Base-by-base conservation (phyloP, 1,140 invertebrate species). In the Ips typographus region DNA sequence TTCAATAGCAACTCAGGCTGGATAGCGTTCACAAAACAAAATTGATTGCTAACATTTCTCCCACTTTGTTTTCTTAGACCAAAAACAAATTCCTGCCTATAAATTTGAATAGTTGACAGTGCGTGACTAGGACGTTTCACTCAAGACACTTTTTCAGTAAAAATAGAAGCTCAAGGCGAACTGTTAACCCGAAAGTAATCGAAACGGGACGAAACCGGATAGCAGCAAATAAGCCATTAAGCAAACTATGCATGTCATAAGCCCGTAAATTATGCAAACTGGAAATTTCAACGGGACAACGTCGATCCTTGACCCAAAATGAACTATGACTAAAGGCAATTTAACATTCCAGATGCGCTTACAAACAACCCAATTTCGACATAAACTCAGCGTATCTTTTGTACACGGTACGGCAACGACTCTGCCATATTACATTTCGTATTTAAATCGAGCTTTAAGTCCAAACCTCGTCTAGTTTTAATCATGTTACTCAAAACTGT, bases 291-390 rank as follows among this genome's bases (percentile, higher is more conserved):
- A 49, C 44, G 22, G 44, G 44, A 49, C 44, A 49, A 3, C 44
- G 22, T 49, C 44, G 1, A 49, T 49, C 44, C 44, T 49, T 49
- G 44, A 49, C 44, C 44, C 44, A 22, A 49, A 49, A 49, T 49
- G 7, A 49, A 49, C 44, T 49, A 8, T 6, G 44, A 49, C 6
- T 49, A 8, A 22, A 37, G 52, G 52, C 37, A 55, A 55, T 55
- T 55, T 55, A 37, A 37, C 52, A 36, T 36, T 55, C 52, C 8
- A 55, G 52, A 55, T 55, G n/a, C 37, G 44, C 44, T 49, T 49
- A 49, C 44, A 49, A 55, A 55, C 52, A 37, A 55, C 52, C 52
- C 52, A 55, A 55, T 55, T 55, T 38, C 37, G 52, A 55, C n/a
- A 49, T 22, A 49, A 8, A 22, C 22, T 49, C 44, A 8, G 44